Base-by-base conservation (phyloP, 1,140 invertebrate species). In the Drosophila micromelanica region DNA sequence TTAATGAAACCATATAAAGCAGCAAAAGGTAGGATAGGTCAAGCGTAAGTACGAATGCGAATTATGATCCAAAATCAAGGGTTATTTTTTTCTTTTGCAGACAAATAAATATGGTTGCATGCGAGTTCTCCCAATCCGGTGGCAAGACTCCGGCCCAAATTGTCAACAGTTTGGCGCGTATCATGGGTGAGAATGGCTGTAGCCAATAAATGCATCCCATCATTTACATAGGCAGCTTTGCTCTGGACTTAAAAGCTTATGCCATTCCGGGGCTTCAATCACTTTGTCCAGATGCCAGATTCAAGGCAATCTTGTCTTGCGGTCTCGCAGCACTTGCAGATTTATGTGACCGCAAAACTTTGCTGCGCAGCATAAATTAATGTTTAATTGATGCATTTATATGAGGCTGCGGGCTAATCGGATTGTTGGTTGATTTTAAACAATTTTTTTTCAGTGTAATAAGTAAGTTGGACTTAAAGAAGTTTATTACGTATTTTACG, bases 271-370 rank as follows among this genome's bases (percentile, higher is more conserved):
- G 45, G 46, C 80, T 68, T 84, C 67, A 84, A 84, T 84, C 80
- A 76, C 64, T 76, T 68, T 52, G 71, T 60, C 60, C 64, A 55
- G 38, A 43, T 59, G 59, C 38, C 56, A 42, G 37, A 43, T 67
- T 32, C 75, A 40, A 35, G 60, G 43, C 51, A 63, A 72, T 67
- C 72, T 72, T 64, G 65, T 12, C 65, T 64, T 82, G 75, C 61
- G 76, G 80, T 72, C 62, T 37, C 35, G 60, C 65, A 75, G 59
- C 67, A 45, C 76, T 84, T 70, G 72, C 67, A 79, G 60, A 85
- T 85, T 84, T 85, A 84, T 85, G 80, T 79, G 80, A 84, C 80
- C 80, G 80, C 80, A 85, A 69, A 79, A 84, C 49, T 84, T 80
- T 79, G 80, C 67, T 69, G 63, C 72, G 65, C 59, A 35, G 80